Percentiles rank a stretch among this genome's conserved stretches.
phyloP scores from a whole-genome alignment of 2,888 invertebrate species.

The Euclidia mi region DNA sequence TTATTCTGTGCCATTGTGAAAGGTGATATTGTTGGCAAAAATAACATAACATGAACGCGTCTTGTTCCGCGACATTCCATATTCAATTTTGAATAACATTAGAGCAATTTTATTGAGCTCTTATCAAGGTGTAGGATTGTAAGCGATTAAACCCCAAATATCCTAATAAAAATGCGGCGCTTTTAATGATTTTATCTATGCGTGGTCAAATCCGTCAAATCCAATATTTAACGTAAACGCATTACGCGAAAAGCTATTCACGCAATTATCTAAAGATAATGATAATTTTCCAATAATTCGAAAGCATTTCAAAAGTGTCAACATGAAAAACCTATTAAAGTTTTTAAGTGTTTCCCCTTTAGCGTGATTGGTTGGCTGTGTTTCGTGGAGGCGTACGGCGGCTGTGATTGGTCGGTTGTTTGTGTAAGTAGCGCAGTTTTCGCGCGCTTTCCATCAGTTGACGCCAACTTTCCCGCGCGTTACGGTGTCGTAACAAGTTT shows the following conservation, averaged over 20 bases:
- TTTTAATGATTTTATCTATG: slow-evolving; percentile 52
- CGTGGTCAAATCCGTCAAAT: slow-evolving; percentile 39
- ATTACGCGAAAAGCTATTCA: slow-evolving; percentile 40
- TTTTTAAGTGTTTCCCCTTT: slow-evolving; percentile 82
- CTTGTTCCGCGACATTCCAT: too few relatives aligned
- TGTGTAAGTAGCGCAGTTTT: slow-evolving; percentile 84
- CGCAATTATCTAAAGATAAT: slow-evolving; percentile 54
- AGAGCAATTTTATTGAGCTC: too few relatives aligned
- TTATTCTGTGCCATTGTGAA: too few relatives aligned
- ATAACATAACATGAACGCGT: too few relatives aligned
- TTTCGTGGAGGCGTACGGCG: slow-evolving; percentile 76
- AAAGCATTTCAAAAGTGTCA: slow-evolving; percentile 67
- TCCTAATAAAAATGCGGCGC: slow-evolving; percentile 43
- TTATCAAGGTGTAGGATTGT: too few relatives aligned
- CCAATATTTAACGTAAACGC: slow-evolving; percentile 49
- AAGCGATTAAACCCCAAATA: slow-evolving; percentile 20
- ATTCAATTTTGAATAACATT: too few relatives aligned
- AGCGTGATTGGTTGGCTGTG: slow-evolving; percentile 70
- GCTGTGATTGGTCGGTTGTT: slow-evolving; percentile 71
- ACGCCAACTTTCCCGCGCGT: slow-evolving; percentile 75
- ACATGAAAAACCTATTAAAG: slow-evolving; percentile 87
- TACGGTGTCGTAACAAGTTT: slow-evolving; percentile 53
- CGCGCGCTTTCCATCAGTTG: slow-evolving; percentile 85
- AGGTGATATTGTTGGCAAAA: too few relatives aligned
- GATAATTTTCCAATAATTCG: slow-evolving; percentile 66